Base-by-base conservation (phyloP, 2,113 vertebrate species). In the Salvator merianae region DNA sequence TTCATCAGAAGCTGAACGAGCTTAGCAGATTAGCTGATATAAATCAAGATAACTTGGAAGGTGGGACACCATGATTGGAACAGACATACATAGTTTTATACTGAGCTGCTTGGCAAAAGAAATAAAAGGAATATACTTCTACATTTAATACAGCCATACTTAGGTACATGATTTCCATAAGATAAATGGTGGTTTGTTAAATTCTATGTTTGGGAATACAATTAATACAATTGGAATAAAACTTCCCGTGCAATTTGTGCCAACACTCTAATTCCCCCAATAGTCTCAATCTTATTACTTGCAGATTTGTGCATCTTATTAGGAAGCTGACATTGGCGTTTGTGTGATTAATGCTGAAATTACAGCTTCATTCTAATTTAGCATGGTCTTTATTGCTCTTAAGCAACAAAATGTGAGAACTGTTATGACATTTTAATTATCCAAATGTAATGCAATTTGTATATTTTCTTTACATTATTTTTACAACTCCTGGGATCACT, bases 291-390 rank as follows among this genome's bases (percentile, higher is more conserved):
- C 91, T 94, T 93, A 94, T 95, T 95, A 94, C 92, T 82, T 89
- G 82, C 89, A 92, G 89, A 96, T 94, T 88, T 93, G 93, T 92
- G 91, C 91, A 93, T 92, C 86, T 93, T 89, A 91, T 94, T 94
- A 93, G 72, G 83, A 93, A 92, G 89, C 90, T 90, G 91, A 92
- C 90, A 92, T 83, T 93, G 79, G 75, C 89, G 92, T 86, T 93
- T 89, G 86, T 88, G 87, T 81, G 76, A 94, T 93, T 91, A 94
- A 91, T 84, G 87, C 81, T 84, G 78, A 92, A 93, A 93, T 94
- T 94, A 94, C 89, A 90, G 76, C 94, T 92, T 92, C 84, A 88
- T 91, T 91, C 88, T 88, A 86, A 95, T 94, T 91, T 94, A 94
- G 90, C 88, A 88, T 86, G 85, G 88, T 78, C 88, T 92, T 95